phyloP scores from a whole-genome alignment of 1,140 invertebrate genomes.

The Gonatopus flavifemur region DNA sequence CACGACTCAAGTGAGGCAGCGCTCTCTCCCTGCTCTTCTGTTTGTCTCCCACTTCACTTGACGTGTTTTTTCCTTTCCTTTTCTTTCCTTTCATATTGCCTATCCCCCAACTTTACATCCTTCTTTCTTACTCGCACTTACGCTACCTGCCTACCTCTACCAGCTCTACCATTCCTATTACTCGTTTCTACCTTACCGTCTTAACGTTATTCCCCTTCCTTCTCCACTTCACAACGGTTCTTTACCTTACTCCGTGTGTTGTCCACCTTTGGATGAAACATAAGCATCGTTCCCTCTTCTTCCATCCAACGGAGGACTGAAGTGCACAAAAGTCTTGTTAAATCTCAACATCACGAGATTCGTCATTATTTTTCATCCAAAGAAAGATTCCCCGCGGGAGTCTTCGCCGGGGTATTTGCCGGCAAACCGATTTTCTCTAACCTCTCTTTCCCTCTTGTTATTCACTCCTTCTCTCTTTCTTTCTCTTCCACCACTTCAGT shows the following conservation, averaged over 20 bases:
- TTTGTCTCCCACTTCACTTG: slow-evolving; percentile 3
- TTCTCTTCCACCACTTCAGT: not conserved
- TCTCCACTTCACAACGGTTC: slow-evolving; percentile 17
- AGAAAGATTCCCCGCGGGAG: too few relatives aligned
- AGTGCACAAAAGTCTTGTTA: too few relatives aligned
- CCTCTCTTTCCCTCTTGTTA: not conserved
- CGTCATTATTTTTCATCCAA: too few relatives aligned
- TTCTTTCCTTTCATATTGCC: slow-evolving; percentile 9
- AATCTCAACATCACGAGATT: too few relatives aligned
- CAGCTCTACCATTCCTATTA: slow-evolving; percentile 16
- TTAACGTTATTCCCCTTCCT: slow-evolving; percentile 21
- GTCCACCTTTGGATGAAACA: too few relatives aligned
- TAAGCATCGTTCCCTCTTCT: not conserved
- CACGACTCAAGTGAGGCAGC: slow-evolving; percentile 26
- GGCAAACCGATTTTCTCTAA: too few relatives aligned
- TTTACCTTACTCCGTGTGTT: not conserved
- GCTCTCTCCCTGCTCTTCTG: slow-evolving; percentile 14
- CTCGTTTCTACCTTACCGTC: slow-evolving; percentile 26
- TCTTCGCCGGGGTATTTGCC: too few relatives aligned
- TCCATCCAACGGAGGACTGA: too few relatives aligned
- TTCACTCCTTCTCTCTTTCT: slow-evolving; percentile 5
- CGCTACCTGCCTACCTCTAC: not conserved
- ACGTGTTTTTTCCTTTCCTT: slow-evolving; percentile 14
- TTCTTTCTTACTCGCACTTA: slow-evolving; percentile 9
- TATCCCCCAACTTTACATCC: slow-evolving; percentile 8